phyloP scores from a whole-genome alignment of 2,113 vertebrate genomes.

The Pachyramphus minor region DNA sequence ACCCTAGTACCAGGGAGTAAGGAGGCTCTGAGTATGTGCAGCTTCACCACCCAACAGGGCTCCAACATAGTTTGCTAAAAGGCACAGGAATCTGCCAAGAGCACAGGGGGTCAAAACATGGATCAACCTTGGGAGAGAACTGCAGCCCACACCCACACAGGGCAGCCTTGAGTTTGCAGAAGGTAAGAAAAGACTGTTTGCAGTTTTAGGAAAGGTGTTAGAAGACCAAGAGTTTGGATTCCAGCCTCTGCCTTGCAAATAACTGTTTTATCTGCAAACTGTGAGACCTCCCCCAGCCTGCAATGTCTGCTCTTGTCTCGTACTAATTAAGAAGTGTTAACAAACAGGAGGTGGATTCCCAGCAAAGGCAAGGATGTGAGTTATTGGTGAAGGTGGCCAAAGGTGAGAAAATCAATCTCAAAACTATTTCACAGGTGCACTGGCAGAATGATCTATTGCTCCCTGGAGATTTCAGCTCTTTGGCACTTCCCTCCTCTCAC shows the following conservation, averaged over 20 bases:
- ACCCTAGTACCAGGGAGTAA: not conserved
- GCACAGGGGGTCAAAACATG: rapidly evolving
- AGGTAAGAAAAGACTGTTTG: not conserved
- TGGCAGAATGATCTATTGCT: not conserved
- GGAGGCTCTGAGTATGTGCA: not conserved
- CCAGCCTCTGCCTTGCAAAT: not conserved
- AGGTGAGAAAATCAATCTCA: not conserved
- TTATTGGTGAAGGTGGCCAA: not conserved
- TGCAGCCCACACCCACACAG: not conserved
- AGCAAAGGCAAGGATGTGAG: not conserved
- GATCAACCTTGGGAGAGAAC: not conserved
- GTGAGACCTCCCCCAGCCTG: not conserved
- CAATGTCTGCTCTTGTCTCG: not conserved
- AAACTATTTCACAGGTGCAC: constrained; percentile 5
- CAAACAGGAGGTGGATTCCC: not conserved
- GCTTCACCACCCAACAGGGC: not conserved
- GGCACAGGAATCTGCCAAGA: not conserved
- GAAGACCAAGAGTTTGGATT: not conserved
- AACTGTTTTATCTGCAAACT: not conserved
- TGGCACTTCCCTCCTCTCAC: constrained; percentile 33
- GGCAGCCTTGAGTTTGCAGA: not conserved
- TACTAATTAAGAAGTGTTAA: not conserved
- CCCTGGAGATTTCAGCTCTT: not conserved
- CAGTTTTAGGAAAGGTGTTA: not conserved
- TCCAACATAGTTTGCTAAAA: not conserved